A percentile compares a stretch with the other conserved stretches of the same genome.
Evolutionary conservation across 2,113 vertebrate genomes (phyloP).

Genomic region (Genyomyrus donnyi): DNA sequence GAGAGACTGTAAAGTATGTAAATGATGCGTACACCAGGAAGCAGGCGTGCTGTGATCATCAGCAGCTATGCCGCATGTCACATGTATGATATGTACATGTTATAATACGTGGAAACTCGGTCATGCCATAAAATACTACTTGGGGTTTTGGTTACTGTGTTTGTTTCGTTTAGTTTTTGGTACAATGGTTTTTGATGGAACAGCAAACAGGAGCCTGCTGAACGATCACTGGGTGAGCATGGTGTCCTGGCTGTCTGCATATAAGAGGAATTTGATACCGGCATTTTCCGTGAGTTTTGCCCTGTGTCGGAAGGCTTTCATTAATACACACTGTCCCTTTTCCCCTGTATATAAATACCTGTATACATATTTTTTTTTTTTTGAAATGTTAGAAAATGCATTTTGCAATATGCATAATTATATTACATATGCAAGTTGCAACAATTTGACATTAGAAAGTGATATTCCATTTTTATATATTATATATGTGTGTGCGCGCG

Average conservation of each 20-base stretch:
- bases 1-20: background rate
- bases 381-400: conserved; percentile 12
- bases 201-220: background rate
- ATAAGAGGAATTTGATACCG: conserved; percentile 1
- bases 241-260: background rate
- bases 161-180: background rate
- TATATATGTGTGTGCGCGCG: background rate
- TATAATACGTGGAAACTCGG: background rate
- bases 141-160: background rate
- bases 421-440: conserved; percentile 18
- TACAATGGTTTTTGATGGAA: background rate
- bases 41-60: background rate
- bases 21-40: background rate
- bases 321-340: background rate
- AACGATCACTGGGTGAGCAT: background rate
- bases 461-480: conserved; percentile 14
- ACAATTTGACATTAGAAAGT: conserved; percentile 17
- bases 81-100: background rate
- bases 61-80: background rate
- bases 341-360: conserved; percentile 10
- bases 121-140: background rate
- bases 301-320: background rate
- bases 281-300: background rate
- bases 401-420: conserved; percentile 20
- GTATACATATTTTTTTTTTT: conserved; percentile 13